Evolutionary conservation across 1,140 invertebrate genomes (phyloP).

Genomic region (Habropoda laboriosa): DNA sequence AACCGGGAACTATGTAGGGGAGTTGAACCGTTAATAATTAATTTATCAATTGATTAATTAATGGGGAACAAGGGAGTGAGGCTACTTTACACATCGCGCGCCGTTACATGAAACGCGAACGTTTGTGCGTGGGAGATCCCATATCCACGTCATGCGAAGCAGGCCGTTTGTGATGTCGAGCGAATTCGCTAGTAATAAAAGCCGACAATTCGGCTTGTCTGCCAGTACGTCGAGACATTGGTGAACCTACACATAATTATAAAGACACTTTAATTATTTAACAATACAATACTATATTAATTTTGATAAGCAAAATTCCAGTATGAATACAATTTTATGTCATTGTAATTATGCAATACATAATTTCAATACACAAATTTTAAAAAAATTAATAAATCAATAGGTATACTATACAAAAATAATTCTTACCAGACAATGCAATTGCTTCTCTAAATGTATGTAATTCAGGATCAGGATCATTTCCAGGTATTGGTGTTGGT

Average conservation of each 20-base stretch:
- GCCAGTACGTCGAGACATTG: constrained; percentile 76
- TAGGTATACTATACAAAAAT: background rate
- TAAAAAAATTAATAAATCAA: background rate
- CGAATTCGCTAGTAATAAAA: constrained; percentile 90
- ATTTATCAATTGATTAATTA: constrained; percentile 66
- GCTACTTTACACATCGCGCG: constrained; percentile 81
- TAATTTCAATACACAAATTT: background rate
- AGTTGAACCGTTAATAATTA: constrained; percentile 66
- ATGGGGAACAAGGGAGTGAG: constrained; percentile 69
- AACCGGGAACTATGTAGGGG: constrained; percentile 60
- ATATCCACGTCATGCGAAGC: constrained; percentile 86
- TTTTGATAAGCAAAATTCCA: background rate
- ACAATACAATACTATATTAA: background rate
- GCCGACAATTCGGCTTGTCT: constrained; percentile 86
- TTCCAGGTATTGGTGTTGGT: constrained; percentile 76
- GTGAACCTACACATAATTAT: constrained; percentile 68
- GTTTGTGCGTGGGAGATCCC: constrained; percentile 87
- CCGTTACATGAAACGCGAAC: constrained; percentile 83
- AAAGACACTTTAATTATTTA: constrained; percentile 12
- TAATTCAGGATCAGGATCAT: constrained; percentile 84
- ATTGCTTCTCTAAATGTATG: constrained; percentile 90
- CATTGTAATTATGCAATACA: background rate
- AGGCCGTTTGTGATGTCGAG: constrained; percentile 88
- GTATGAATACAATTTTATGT: background rate
- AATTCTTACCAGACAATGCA: constrained; percentile 82